Base-by-base conservation (phyloP, 2,113 vertebrate genomes). In the Picathartes gymnocephalus region DNA sequence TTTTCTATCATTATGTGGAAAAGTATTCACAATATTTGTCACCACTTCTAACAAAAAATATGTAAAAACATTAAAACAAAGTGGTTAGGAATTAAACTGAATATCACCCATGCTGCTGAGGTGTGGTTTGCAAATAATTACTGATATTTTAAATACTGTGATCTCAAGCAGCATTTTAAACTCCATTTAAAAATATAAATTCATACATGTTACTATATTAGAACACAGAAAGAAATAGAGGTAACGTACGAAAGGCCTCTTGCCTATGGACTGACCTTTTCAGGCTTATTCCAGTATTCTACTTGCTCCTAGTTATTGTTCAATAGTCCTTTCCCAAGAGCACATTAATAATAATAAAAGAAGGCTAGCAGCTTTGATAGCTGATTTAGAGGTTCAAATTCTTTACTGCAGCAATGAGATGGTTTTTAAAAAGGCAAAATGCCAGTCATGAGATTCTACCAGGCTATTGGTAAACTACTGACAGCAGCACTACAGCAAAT, bases 221-320 rank as follows among this genome's bases (percentile, higher is more conserved):
- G 79, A 96, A 86, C 51, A 92, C 10, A 90, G 90, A 86, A 95
- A 95, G 70, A 96, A 93, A 97, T 57, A 95, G 90, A 97, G 60
- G 95, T 66, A 97, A 92, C 39, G 71, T 40, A 97, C 0, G 10
- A 96, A 95, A 97, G 94, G 68, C 88, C 95, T 95, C 88, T 96
- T 97, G 97, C 77, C 90, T 96, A 91, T 71, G 96, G 87, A 98
- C 98, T 98, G 97, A 98, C 98, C 98, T 98, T 98, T 97, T 95
- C 96, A 96, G 97, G 95, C 90, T 95, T 96, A 97, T 94, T 97
- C 97, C 98, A 95, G 95, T 88, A 96, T 95, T 97, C 97, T 95
- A 97, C 96, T 97, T 95, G 88, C 71, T 97, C 95, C 90, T 97
- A 97, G 97, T 98, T 97, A 97, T 90, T 96, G 92, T 97, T 97